Conservation (phyloP, 2,888 invertebrate genomes). For the Rotaria sp. region DNA sequence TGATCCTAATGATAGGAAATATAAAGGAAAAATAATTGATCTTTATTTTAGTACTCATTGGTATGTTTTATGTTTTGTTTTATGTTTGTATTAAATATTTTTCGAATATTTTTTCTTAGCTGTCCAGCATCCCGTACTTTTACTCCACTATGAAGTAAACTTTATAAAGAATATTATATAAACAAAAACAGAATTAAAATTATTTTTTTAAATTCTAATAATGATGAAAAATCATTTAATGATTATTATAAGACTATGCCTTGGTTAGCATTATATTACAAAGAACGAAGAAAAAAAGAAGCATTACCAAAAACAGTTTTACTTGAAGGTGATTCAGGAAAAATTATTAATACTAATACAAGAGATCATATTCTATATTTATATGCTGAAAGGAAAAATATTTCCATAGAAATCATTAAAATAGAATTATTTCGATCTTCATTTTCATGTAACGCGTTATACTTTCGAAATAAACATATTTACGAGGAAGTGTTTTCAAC, state of each 20-base stretch:
- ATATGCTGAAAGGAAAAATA: too few relatives aligned
- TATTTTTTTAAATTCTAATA: background rate
- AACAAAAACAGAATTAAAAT: background rate
- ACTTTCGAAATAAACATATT: too few relatives aligned
- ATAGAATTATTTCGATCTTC: too few relatives aligned
- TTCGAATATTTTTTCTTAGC: background rate
- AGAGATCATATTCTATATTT: background rate
- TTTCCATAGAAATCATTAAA: too few relatives aligned
- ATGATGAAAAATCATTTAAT: background rate
- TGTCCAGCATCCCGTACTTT: background rate
- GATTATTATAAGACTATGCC: conserved; percentile 1
- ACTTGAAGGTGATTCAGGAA: background rate
- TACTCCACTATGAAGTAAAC: background rate
- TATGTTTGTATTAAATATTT: too few relatives aligned
- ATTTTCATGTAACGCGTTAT: too few relatives aligned
- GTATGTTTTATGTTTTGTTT: background rate
- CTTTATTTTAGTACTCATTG: conserved; percentile 29
- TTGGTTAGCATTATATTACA: background rate
- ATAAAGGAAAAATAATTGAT: conserved; percentile 9
- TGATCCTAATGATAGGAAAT: background rate
- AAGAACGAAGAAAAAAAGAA: background rate
- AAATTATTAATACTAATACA: background rate
- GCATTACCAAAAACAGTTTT: background rate
- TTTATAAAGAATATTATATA: background rate
- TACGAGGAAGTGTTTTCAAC: too few relatives aligned